Evolutionary conservation across 2,113 vertebrate species (phyloP).

Genomic region (Alaudala cheleensis): DNA sequence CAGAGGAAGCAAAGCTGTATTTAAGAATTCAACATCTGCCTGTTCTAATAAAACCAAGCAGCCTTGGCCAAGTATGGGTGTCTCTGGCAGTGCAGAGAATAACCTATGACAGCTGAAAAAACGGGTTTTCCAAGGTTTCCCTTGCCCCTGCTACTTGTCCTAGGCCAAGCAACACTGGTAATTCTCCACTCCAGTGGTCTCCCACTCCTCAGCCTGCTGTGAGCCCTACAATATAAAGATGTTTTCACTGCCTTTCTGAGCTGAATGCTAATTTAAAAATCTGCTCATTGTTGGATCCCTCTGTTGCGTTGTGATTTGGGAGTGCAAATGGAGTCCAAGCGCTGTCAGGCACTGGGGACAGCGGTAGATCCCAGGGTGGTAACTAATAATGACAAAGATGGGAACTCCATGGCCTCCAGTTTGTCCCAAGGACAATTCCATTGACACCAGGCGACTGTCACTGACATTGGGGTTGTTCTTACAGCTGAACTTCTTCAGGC

Average conservation of each 20-base stretch:
- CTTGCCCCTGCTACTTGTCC: background rate
- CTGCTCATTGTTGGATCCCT: background rate
- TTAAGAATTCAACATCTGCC: background rate
- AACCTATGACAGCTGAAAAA: background rate
- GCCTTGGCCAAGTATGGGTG: background rate
- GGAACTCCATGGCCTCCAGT: background rate
- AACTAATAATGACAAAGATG: rapidly evolving
- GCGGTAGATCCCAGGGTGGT: background rate
- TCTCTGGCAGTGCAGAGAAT: background rate
- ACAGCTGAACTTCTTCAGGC: background rate
- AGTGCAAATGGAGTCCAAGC: background rate
- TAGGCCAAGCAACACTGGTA: background rate
- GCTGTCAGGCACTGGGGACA: background rate
- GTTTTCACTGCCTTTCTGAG: background rate
- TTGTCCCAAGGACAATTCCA: background rate
- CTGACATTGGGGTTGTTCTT: background rate
- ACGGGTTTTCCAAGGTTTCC: background rate
- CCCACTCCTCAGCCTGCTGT: background rate
- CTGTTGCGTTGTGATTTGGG: rapidly evolving
- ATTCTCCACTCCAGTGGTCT: background rate
- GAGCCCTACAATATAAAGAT: background rate
- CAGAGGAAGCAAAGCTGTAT: background rate
- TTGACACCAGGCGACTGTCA: rapidly evolving
- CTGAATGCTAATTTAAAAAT: background rate
- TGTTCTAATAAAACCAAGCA: background rate